These are phyloP conservation scores for Bujurquina vittata DNA, from an alignment of 2,113 vertebrate genomes.

Conservation along the genomic window DNA sequence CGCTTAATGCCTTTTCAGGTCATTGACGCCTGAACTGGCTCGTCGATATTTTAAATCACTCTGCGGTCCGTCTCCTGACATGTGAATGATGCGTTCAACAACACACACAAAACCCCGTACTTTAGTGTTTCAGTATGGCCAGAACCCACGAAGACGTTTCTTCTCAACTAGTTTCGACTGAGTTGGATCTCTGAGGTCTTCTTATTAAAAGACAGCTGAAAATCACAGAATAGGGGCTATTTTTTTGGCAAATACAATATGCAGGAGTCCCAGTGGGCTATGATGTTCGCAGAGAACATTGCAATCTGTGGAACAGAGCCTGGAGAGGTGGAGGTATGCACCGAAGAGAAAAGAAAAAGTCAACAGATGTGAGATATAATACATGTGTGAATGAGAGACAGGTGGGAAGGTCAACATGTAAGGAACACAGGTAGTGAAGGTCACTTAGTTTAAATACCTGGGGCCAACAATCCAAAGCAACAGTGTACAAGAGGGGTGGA, in stretches of 20 bases:
- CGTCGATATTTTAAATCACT: background rate
- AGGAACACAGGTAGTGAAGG: too few species aligned
- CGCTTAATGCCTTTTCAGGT: background rate
- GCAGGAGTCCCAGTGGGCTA: too few species aligned
- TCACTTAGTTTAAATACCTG: too few species aligned
- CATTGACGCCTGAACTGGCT: background rate
- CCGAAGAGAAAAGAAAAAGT: background rate
- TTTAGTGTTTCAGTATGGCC: background rate
- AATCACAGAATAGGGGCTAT: background rate
- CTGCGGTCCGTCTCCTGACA: background rate
- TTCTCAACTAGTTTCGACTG: background rate
- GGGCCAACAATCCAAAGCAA: too few species aligned
- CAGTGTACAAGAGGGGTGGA: background rate
- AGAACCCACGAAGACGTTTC: background rate
- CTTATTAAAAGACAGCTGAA: background rate
- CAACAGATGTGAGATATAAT: background rate
- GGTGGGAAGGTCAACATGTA: too few species aligned
- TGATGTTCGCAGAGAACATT: too few species aligned
- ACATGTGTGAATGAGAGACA: too few species aligned
- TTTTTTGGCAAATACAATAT: background rate
- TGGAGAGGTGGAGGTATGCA: background rate
- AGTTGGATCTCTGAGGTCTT: background rate
- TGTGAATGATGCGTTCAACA: background rate
- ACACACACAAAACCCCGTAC: background rate
- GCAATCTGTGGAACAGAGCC: background rate